A percentile compares a stretch with the other conserved stretches of the same genome.
Conservation (phyloP, 64 coral and sea anemone genomes). For the Trachythela sp. region DNA sequence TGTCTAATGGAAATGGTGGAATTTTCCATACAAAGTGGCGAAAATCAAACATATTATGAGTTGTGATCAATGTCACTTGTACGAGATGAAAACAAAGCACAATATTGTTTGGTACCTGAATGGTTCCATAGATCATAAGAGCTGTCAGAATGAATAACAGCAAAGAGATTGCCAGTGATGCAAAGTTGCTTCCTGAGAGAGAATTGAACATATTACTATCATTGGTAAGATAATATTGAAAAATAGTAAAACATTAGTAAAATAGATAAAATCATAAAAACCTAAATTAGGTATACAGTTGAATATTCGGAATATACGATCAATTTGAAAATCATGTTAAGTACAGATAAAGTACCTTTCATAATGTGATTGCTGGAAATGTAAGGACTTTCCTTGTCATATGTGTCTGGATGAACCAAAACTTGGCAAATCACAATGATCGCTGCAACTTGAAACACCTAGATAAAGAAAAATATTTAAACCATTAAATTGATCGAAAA, state of each 20-base stretch:
- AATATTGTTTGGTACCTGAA: slow-evolving; percentile 50
- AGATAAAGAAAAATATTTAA: not conserved
- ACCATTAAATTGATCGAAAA: not conserved
- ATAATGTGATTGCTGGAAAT: not conserved
- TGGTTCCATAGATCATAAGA: slow-evolving; percentile 90
- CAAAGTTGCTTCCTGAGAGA: slow-evolving; percentile 86
- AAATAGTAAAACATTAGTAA: too few species aligned
- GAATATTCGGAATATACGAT: too few species aligned
- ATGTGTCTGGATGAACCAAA: slow-evolving; percentile 7
- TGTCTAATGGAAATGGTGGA: too few species aligned
- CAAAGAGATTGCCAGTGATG: slow-evolving; percentile 89
- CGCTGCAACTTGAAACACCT: slow-evolving; percentile 13
- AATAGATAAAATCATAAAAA: too few species aligned
- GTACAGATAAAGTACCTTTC: not conserved
- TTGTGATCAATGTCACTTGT: not conserved
- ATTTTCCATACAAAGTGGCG: too few species aligned
- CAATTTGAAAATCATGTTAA: too few species aligned
- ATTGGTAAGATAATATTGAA: too few species aligned
- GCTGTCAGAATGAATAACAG: slow-evolving; percentile 82
- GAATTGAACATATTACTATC: not conserved
- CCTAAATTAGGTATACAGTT: too few species aligned
- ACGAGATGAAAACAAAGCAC: too few species aligned
- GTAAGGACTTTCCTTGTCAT: not conserved
- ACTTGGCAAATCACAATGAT: slow-evolving; percentile 20
- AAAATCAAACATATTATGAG: too few species aligned